Conservation (phyloP, 1,140 invertebrate species). For the Protaetia brevitarsis region DNA sequence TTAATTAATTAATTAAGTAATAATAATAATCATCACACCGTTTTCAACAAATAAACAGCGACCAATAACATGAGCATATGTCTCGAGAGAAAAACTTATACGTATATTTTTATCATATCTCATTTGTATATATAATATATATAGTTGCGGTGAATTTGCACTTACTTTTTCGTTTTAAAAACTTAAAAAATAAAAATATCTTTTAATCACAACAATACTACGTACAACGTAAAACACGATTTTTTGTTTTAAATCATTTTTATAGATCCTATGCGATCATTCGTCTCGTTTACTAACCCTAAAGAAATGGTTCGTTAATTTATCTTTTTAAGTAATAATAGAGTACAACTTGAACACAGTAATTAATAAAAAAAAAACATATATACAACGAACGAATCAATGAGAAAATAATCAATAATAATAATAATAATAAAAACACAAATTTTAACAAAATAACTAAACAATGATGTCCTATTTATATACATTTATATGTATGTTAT, state of each 20-base stretch:
- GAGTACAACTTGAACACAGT: slow-evolving; percentile 27
- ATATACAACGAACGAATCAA: slow-evolving; percentile 46
- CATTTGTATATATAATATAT: not conserved
- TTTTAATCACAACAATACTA: slow-evolving; percentile 45
- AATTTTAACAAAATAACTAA: slow-evolving; percentile 17
- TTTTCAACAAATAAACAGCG: slow-evolving; percentile 16
- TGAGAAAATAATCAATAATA: slow-evolving; percentile 31
- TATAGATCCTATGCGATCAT: slow-evolving; percentile 39
- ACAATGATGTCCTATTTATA: slow-evolving; percentile 16
- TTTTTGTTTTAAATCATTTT: slow-evolving; percentile 35
- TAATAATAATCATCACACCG: not conserved
- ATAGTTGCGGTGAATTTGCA: slow-evolving; percentile 10
- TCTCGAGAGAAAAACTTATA: not conserved
- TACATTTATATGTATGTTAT: too few species aligned
- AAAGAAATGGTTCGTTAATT: not conserved
- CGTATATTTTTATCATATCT: too few species aligned
- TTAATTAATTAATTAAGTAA: not conserved
- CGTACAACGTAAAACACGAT: slow-evolving; percentile 31
- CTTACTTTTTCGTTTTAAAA: slow-evolving; percentile 28
- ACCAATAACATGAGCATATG: not conserved
- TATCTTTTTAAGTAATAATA: slow-evolving; percentile 1
- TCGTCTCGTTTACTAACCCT: not conserved
- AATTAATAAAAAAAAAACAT: slow-evolving; percentile 29
- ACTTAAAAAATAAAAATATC: slow-evolving; percentile 33
- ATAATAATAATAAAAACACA: slow-evolving; percentile 19